These are phyloP conservation scores for Hirtodrosophila histrioides DNA, from an alignment of 2,888 invertebrate genomes.

Conservation along the genomic window DNA sequence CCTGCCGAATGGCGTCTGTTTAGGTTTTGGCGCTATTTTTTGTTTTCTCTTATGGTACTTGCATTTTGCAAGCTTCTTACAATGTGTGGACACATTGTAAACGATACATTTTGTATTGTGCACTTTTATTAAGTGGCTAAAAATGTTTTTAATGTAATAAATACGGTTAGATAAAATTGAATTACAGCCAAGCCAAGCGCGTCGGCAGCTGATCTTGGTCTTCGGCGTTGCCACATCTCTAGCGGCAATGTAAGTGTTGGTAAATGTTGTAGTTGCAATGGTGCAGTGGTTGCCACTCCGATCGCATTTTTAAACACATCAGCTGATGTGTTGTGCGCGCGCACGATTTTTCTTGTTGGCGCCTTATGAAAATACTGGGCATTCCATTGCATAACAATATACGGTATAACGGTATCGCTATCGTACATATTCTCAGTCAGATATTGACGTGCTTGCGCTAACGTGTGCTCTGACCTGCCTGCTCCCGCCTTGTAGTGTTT, in stretches of 20 bases:
- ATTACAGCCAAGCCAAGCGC: constrained; percentile 65
- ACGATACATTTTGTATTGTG: not conserved
- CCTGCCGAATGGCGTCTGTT: constrained; percentile 13
- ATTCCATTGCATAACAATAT: constrained; percentile 74
- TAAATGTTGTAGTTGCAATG: no score
- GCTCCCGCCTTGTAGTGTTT: constrained; percentile 36
- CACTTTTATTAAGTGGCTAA: not conserved
- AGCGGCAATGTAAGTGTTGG: constrained; percentile 22
- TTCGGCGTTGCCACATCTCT: constrained; percentile 33
- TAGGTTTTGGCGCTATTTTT: constrained; percentile 59
- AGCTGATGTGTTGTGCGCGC: constrained; percentile 65
- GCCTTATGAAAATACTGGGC: constrained; percentile 63
- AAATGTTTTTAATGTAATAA: constrained; percentile 17
- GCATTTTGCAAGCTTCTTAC: constrained; percentile 9
- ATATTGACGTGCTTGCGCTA: constrained; percentile 72
- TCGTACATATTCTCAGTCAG: constrained; percentile 67
- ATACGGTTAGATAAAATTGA: constrained; percentile 50
- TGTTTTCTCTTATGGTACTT: not conserved
- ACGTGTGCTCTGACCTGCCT: constrained; percentile 50
- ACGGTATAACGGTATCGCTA: constrained; percentile 73
- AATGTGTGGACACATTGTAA: constrained; percentile 12
- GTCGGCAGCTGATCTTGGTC: constrained; percentile 54
- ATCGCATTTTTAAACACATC: constrained; percentile 11
- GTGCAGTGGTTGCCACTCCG: constrained; percentile 7
- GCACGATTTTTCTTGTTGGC: constrained; percentile 55